Conservation (phyloP, 1,140 invertebrate genomes). For the Cherax destructor region DNA sequence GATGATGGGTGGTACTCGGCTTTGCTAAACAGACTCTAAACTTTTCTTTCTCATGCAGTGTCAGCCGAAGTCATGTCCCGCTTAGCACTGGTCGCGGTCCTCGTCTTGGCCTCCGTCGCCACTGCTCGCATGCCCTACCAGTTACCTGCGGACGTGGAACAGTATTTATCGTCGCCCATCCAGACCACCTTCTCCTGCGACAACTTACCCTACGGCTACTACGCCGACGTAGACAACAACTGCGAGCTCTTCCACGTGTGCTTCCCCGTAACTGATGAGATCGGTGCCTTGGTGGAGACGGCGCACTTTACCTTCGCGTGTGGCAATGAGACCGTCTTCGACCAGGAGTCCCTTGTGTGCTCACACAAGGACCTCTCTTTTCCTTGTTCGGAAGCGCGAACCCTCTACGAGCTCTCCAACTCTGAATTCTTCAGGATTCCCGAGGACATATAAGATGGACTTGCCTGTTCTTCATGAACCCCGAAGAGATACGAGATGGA, state of each 20-base stretch:
- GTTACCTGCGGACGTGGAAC: constrained; percentile 3
- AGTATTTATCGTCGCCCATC: neutral
- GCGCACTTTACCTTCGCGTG: neutral
- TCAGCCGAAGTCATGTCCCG: neutral
- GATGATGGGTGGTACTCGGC: neutral
- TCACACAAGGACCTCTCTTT: neutral
- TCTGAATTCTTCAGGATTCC: neutral
- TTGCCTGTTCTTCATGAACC: too few species aligned
- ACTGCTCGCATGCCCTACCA: constrained; percentile 30
- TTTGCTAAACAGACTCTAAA: neutral
- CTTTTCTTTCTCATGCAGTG: neutral
- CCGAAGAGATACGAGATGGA: too few species aligned
- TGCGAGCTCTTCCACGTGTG: constrained; percentile 57
- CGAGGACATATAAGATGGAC: neutral
- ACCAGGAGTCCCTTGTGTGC: neutral
- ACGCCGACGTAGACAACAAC: constrained; percentile 54
- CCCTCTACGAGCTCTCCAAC: neutral
- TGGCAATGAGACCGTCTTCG: neutral
- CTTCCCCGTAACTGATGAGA: constrained; percentile 26
- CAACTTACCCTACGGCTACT: constrained; percentile 52
- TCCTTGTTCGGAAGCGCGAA: neutral
- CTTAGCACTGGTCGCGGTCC: neutral
- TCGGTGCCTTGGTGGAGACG: neutral
- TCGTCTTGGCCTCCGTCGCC: constrained; percentile 18
- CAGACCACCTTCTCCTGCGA: constrained; percentile 42